Percentiles rank a stretch among this genome's conserved stretches.
Conservation (phyloP, 2,888 invertebrate genomes). For the Agrilus cyanescens region DNA sequence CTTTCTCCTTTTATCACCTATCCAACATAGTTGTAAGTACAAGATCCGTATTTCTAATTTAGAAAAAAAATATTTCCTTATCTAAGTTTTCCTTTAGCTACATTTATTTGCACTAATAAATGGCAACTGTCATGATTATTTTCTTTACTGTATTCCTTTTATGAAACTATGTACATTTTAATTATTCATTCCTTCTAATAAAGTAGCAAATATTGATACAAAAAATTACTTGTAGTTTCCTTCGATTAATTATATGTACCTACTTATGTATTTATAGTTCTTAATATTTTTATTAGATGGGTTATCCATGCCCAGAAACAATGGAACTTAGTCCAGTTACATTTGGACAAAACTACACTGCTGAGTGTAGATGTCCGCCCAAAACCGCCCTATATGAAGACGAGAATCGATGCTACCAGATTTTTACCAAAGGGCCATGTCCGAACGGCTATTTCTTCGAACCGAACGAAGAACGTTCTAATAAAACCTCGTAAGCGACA, state of each 20-base stretch:
- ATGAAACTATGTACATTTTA: not conserved
- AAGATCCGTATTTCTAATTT: no score
- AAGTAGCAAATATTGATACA: conserved; percentile 2
- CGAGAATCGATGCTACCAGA: conserved; percentile 58
- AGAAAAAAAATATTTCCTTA: no score
- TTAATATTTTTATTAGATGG: conserved; percentile 39
- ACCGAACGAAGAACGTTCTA: conserved; percentile 40
- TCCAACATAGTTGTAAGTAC: no score
- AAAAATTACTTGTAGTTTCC: no score
- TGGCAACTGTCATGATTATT: no score
- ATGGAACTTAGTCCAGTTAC: conserved; percentile 65
- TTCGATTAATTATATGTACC: no score
- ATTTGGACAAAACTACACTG: conserved; percentile 45
- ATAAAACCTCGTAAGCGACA: conserved; percentile 16
- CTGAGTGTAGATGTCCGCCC: conserved; percentile 75
- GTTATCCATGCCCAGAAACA: conserved; percentile 71
- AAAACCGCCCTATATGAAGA: conserved; percentile 59
- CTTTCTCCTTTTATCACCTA: no score
- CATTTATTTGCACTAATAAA: no score
- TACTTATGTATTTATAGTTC: no score
- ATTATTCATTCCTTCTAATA: conserved; percentile 4
- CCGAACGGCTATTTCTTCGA: conserved; percentile 62
- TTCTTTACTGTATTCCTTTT: not conserved
- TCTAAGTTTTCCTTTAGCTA: no score
- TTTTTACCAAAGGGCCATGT: conserved; percentile 67